phyloP scores from a whole-genome alignment of 2,113 vertebrate genomes.

The Microtus oregoni region DNA sequence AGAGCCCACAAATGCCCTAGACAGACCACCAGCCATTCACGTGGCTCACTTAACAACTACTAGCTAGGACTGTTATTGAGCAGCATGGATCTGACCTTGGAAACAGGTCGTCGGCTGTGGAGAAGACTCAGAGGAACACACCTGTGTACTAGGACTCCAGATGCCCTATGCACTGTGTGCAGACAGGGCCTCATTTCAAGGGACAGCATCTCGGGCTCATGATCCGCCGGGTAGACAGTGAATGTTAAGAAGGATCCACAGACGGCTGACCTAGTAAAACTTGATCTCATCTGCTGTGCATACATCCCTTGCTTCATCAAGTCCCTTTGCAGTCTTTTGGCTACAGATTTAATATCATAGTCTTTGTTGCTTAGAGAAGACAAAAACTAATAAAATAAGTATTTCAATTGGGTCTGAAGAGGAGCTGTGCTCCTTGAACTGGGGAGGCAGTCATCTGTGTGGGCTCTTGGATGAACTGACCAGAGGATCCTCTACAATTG shows the following conservation, averaged over 20 bases:
- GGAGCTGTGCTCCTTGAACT: conserved; percentile 9
- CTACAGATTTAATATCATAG: not conserved
- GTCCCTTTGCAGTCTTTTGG: not conserved
- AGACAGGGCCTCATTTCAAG: not conserved
- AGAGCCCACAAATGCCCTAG: not conserved
- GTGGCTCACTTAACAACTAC: not conserved
- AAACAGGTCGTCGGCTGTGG: not conserved
- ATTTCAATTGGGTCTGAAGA: conserved; percentile 57
- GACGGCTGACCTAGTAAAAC: conserved; percentile 27
- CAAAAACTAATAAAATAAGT: not conserved
- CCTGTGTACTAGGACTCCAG: not conserved
- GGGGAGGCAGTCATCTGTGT: conserved; percentile 58
- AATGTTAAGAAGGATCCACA: not conserved
- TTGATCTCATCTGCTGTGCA: not conserved
- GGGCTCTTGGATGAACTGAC: conserved; percentile 53
- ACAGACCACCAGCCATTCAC: not conserved
- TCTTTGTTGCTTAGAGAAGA: conserved; percentile 36
- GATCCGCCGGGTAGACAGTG: not conserved
- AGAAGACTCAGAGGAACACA: not conserved
- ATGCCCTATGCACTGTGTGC: not conserved
- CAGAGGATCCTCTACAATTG: conserved; percentile 53
- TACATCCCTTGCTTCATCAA: not conserved
- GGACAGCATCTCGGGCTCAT: not conserved
- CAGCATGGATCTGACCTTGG: not conserved
- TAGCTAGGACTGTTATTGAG: not conserved